phyloP scores from a whole-genome alignment of 2,888 invertebrate genomes.

The Sesamia inferens region DNA sequence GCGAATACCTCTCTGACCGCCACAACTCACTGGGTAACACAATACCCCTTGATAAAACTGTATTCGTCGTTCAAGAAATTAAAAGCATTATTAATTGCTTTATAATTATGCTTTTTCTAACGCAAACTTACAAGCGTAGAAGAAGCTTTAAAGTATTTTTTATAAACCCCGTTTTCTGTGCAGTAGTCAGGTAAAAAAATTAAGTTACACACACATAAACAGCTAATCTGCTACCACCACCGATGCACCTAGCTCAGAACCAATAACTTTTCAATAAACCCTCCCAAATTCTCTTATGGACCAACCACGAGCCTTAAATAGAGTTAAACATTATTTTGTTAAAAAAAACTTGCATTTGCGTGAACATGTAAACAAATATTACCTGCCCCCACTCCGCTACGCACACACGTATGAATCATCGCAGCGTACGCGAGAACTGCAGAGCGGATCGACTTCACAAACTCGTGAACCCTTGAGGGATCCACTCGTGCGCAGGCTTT shows the following conservation, averaged over 20 bases:
- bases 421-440: constrained; percentile 33
- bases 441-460: constrained; percentile 61
- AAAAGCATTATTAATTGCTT: background rate
- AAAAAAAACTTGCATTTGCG: too few species aligned
- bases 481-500: constrained; percentile 78
- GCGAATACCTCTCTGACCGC: too few species aligned
- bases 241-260: background rate
- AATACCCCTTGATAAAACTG: too few species aligned
- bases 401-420: constrained; percentile 60
- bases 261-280: constrained; percentile 8
- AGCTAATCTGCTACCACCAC: background rate
- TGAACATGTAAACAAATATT: constrained; percentile 57
- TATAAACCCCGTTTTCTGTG: background rate
- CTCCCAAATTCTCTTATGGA: constrained; percentile 19
- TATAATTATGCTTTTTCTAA: background rate
- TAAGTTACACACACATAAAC: background rate
- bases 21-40: too few species aligned
- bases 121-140: too few species aligned
- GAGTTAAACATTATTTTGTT: background rate
- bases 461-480: constrained; percentile 71
- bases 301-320: constrained; percentile 28
- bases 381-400: constrained; percentile 46
- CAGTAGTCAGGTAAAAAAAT: background rate
- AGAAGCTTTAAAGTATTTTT: too few species aligned
- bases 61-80: constrained; percentile 8